phyloP scores from a whole-genome alignment of 2,797 vertebrate genomes.

The Phoxinus dragarum region DNA sequence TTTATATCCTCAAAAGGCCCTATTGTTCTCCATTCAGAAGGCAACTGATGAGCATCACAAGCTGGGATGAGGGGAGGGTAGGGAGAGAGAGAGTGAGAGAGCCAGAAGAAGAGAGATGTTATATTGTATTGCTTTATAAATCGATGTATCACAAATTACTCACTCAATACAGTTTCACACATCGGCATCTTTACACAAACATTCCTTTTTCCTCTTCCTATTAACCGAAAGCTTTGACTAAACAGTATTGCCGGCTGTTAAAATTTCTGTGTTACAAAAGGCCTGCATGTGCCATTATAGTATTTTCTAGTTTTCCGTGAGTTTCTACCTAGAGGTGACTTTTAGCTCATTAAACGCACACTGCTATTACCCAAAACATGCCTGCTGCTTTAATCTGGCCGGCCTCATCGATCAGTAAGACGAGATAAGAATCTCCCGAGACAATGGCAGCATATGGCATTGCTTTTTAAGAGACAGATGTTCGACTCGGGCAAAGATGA shows the following conservation, averaged over 20 bases:
- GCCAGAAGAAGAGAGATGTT: conserved; percentile 11
- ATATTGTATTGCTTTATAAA: conserved; percentile 37
- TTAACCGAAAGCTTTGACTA: conserved; percentile 33
- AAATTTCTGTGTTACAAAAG: conserved; percentile 5
- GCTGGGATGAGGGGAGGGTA: conserved; percentile 60
- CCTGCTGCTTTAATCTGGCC: conserved; percentile 34
- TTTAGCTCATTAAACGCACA: conserved; percentile 19
- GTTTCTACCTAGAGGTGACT: conserved; percentile 14
- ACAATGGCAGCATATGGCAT: conserved; percentile 76
- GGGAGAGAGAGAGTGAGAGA: conserved; percentile 29
- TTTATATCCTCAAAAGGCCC: conserved; percentile 74
- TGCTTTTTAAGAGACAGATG: conserved; percentile 74
- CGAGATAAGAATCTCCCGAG: conserved; percentile 58
- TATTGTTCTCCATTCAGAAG: conserved; percentile 79
- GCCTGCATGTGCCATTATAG: not conserved
- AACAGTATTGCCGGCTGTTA: conserved; percentile 3
- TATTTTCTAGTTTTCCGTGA: not conserved
- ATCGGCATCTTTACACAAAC: conserved; percentile 30
- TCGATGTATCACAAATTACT: conserved; percentile 46
- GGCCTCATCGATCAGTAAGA: conserved; percentile 54
- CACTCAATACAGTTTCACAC: conserved; percentile 49
- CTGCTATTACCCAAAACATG: conserved; percentile 22
- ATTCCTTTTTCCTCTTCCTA: conserved; percentile 47
- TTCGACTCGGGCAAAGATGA: conserved; percentile 64
- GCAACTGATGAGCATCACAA: conserved; percentile 78